Evolutionary conservation across 2,797 vertebrate species (phyloP).

Genomic region (Callimico goeldii): DNA sequence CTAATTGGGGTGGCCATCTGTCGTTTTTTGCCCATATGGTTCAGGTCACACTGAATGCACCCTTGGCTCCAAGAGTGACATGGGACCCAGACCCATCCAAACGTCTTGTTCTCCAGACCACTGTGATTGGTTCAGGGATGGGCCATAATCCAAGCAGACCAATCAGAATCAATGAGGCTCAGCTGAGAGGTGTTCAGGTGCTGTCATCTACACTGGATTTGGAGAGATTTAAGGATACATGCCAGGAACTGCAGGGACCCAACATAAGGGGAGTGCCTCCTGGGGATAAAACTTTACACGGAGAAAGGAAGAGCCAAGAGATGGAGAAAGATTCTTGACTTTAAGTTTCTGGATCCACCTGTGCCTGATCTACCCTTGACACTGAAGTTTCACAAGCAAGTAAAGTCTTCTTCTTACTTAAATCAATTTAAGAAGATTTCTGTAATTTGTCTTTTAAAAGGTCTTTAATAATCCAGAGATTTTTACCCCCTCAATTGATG

Average conservation of each 20-base stretch:
- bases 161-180: background rate
- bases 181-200: background rate
- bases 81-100: background rate
- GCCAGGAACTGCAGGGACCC: background rate
- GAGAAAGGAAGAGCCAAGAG: background rate
- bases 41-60: background rate
- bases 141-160: background rate
- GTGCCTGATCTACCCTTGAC: background rate
- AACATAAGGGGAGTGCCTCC: background rate
- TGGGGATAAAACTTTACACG: background rate
- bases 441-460: conserved; percentile 1
- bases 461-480: background rate
- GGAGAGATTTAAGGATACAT: background rate
- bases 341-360: background rate
- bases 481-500: background rate
- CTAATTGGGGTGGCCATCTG: background rate
- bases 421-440: background rate
- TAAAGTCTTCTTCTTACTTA: background rate
- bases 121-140: background rate
- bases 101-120: background rate
- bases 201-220: background rate
- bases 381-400: background rate
- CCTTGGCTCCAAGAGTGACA: background rate
- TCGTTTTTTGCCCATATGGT: background rate
- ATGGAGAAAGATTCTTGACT: background rate